Conservation (phyloP, 2,113 vertebrate genomes). For the Peromyscus maniculatus region DNA sequence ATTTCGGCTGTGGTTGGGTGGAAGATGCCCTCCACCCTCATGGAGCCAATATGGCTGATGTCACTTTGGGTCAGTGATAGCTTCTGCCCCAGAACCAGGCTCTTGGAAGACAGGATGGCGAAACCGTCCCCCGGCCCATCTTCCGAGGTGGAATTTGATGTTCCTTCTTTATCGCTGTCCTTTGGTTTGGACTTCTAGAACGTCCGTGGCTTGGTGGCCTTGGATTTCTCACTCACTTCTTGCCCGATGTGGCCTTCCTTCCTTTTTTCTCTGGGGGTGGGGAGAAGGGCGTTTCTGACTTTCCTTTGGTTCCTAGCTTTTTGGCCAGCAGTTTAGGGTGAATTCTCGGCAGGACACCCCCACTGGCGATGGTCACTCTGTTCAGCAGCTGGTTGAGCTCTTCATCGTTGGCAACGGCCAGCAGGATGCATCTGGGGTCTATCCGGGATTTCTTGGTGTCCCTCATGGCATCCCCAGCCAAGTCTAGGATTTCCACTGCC, state of each 20-base stretch:
- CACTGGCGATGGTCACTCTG: conserved; percentile 98
- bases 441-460: conserved; percentile 99
- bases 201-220: conserved; percentile 88
- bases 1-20: conserved; percentile 99
- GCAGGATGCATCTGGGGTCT: conserved; percentile 96
- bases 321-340: conserved; percentile 99
- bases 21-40: conserved; percentile 98
- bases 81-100: conserved; percentile 98
- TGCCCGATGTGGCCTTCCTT: conserved; percentile 89
- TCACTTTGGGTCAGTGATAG: conserved; percentile 98
- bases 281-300: conserved; percentile 93
- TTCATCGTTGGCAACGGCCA: conserved; percentile 98
- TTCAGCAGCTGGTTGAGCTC: conserved; percentile 97
- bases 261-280: conserved; percentile 94
- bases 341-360: conserved; percentile 97
- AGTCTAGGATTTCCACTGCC: conserved; percentile 97
- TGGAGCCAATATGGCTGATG: conserved; percentile 97
- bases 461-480: conserved; percentile 96
- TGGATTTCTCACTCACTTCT: conserved; percentile 92
- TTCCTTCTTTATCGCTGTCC: conserved; percentile 94
- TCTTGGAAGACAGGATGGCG: conserved; percentile 98
- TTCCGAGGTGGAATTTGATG: conserved; percentile 94
- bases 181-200: conserved; percentile 94
- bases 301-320: conserved; percentile 95
- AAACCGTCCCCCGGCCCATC: conserved; percentile 98